Evolutionary conservation across 2,113 vertebrate genomes (phyloP), one percentile per base, ranked within the genome.

Genomic region (Malaclemys terrapin): DNA sequence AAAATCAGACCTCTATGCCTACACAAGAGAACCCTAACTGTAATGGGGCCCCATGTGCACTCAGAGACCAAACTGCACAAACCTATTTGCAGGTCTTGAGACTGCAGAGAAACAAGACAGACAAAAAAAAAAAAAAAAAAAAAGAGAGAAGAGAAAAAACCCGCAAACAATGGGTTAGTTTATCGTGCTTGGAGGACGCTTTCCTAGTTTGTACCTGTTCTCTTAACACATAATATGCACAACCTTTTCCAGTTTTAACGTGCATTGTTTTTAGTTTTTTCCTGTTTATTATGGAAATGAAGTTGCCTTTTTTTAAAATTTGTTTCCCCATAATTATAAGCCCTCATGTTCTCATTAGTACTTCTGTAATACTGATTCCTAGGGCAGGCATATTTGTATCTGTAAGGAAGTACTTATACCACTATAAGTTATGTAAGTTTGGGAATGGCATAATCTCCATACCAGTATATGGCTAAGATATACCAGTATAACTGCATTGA

Each of bases 1-100:
- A 53, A 90, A 93, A 42, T 78, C 35, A 93, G 52, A 94, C 47
- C 53, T 47, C 65, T 95, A 72, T 89, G 47, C 85, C 72, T 88
- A 52, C 76, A 85, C 76, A 56, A 56, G 38, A 52, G 86, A 80
- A 79, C 94, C 90, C 38, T 42, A 92, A 42, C 1, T 9, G 1
- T 42, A 92, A 31, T 14, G 38, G 57, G 38, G 29, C 9, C 87
- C 62, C 85, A 94, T 79, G 27, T 79, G 35, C 2, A 3, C 75
- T 78, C 2, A 78, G 49, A 89, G 90, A 79, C 79, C 45, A 57
- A 80, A 22, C 24, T 84, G 16, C 13, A 69, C 45, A 72, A 88
- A 75, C 17, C 20, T 75, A 72, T 38, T 20, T 72, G 19, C 16
- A 38, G 69, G 8, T 80, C 82, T 25, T 27, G 29, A 19, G 8